Base-by-base conservation (phyloP, 2,797 vertebrate genomes). In the Urosaurus nigricauda region DNA sequence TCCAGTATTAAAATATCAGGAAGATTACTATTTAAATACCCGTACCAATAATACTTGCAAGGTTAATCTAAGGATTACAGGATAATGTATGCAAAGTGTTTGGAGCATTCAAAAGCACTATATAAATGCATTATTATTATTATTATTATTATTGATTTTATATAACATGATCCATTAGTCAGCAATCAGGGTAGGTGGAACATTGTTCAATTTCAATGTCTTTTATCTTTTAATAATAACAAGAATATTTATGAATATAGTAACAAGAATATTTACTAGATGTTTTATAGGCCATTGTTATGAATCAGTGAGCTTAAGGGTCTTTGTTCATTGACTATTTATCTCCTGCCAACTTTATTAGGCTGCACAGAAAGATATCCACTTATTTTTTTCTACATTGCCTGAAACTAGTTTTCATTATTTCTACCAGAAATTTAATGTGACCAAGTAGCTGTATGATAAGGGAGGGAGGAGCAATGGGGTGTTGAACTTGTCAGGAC, bases 361-460 rank as follows among this genome's bases (percentile, higher is more conserved):
- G 43, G 90, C 90, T 86, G 91, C 83, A 86, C 87, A 92, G 56
- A 71, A 90, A 89, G 85, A 83, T 85, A 83, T 17, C 92, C 92
- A 74, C 93, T 95, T 92, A 91, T 78, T 3, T 89, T 83, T 92
- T 90, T 93, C 88, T 92, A 93, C 88, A 92, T 89, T 91, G 68
- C 92, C 90, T 90, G 16, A 73, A 71, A 88, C 89, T 92, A 82
- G 13, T 87, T 89, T 92, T 95, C 92, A 92, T 84, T 70, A 93
- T 93, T 93, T 90, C 81, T 80, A 88, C 74, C 21, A 93, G 32
- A 4, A 13, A 0, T 93, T 90, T 93, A 77, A 83, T 91, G 89
- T 26, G 77, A 88, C 56, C 19, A 86, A 88, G 81, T 68, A 85
- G 11, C 19, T 86, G 32, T 85, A 56, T 81, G 86, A 86, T 24